Conservation (phyloP, 2,113 vertebrate species). For the Crotalus viridis region DNA sequence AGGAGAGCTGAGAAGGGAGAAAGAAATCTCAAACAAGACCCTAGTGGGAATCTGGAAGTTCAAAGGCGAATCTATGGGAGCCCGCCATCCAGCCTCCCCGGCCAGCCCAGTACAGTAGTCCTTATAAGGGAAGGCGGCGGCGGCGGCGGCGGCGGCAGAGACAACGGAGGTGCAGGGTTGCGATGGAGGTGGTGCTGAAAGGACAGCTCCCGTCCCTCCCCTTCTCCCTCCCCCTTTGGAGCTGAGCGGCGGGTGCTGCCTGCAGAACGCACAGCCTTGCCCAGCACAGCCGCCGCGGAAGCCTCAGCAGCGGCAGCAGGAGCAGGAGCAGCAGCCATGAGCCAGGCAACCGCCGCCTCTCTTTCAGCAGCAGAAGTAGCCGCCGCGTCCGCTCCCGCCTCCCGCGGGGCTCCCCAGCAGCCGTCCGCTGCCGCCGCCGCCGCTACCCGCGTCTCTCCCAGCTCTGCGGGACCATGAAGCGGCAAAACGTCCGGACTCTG, state of each 20-base stretch:
- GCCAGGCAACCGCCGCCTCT: conserved; percentile 26
- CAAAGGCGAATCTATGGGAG: background rate
- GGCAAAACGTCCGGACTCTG: conserved; percentile 92
- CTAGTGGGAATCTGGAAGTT: background rate
- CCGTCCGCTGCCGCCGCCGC: conserved; percentile 48
- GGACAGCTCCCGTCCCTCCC: background rate
- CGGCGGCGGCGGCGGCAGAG: background rate
- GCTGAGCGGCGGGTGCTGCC: background rate
- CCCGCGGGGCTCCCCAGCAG: background rate
- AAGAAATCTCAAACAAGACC: background rate
- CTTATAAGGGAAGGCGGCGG: background rate
- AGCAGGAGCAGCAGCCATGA: conserved; percentile 1
- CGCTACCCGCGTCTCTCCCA: background rate
- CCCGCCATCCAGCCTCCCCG: background rate
- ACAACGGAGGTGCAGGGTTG: background rate
- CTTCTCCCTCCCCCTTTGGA: background rate
- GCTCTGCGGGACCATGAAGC: conserved; percentile 86
- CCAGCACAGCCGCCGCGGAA: conserved; percentile 2
- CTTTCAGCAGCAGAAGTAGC: conserved; percentile 9
- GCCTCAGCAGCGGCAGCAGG: background rate
- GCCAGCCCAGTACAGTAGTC: background rate
- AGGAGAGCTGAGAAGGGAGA: background rate
- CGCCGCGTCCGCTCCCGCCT: conserved; percentile 28
- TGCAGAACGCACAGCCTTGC: background rate
- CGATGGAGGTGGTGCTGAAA: background rate